phyloP scores from a whole-genome alignment of 2,888 invertebrate species.

The Drosophila tripunctata region DNA sequence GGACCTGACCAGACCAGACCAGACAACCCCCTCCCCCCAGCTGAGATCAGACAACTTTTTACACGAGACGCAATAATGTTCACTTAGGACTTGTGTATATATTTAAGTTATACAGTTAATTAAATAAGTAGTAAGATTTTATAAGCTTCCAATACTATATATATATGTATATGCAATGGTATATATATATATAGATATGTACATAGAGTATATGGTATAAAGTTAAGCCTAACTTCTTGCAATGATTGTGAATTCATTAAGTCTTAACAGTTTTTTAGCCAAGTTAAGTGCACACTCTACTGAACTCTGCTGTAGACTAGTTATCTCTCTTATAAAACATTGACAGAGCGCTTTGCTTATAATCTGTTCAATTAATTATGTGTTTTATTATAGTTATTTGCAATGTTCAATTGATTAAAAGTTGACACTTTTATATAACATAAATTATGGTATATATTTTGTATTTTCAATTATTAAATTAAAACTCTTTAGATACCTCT shows the following conservation, averaged over 20 bases:
- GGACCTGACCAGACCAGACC: neutral
- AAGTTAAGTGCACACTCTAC: slow-evolving; percentile 32
- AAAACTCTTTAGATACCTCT: neutral
- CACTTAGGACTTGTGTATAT: slow-evolving; percentile 58
- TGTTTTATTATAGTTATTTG: slow-evolving; percentile 72
- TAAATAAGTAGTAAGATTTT: slow-evolving; percentile 45
- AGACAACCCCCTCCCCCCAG: no score
- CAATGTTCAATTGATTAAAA: slow-evolving; percentile 56
- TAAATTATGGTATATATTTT: neutral
- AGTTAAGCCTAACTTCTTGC: slow-evolving; percentile 40
- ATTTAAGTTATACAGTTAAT: slow-evolving; percentile 45
- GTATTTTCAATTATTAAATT: no score
- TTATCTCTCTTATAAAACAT: neutral
- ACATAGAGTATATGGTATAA: slow-evolving; percentile 2
- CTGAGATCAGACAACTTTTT: slow-evolving; percentile 15
- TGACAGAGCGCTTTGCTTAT: slow-evolving; percentile 35
- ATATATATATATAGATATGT: slow-evolving; percentile 17
- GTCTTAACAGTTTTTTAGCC: slow-evolving; percentile 31
- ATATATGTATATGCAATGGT: neutral
- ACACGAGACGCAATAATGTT: slow-evolving; percentile 23
- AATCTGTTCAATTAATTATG: slow-evolving; percentile 41
- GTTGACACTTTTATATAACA: slow-evolving; percentile 58
- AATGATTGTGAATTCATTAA: slow-evolving; percentile 54
- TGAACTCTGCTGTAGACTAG: slow-evolving; percentile 18
- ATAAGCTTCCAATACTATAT: slow-evolving; percentile 61